Evolutionary conservation across 2,113 vertebrate species (phyloP).

Genomic region (Taurulus bubalis): DNA sequence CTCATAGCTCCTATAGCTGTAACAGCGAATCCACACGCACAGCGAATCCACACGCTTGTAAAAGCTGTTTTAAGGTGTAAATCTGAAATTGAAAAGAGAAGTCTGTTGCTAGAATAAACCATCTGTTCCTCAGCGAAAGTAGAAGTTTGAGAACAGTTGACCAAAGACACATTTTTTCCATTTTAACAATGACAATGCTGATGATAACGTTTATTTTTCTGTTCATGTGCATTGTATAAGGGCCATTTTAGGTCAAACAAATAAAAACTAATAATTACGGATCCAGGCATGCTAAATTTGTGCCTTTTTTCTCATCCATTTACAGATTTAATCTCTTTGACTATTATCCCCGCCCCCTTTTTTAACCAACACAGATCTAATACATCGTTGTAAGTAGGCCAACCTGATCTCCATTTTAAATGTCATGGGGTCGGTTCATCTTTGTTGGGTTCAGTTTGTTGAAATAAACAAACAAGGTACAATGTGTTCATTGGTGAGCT

Average conservation of each 20-base stretch:
- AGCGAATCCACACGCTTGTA: background rate
- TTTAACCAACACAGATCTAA: background rate
- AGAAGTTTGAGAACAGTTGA: background rate
- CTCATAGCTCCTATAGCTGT: background rate
- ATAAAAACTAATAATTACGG: background rate
- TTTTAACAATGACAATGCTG: background rate
- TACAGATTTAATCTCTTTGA: background rate
- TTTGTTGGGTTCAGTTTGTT: background rate
- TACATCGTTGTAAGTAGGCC: background rate
- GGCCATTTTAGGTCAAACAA: background rate
- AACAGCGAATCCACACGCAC: background rate
- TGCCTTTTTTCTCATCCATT: background rate
- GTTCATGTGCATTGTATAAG: background rate
- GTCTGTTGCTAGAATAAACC: background rate
- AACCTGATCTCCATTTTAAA: background rate
- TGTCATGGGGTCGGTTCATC: background rate
- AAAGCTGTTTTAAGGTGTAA: background rate
- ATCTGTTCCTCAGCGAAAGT: background rate
- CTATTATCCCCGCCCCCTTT: too few species aligned
- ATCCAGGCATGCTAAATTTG: background rate
- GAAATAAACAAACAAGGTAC: background rate
- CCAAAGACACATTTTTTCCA: background rate
- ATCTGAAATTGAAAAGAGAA: slow-evolving; percentile 5
- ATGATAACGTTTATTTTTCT: too few species aligned
- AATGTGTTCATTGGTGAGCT: background rate